Evolutionary conservation across 1,140 invertebrate genomes (phyloP), one percentile per base, ranked within the genome.

Genomic region (Aradophagus sp.): DNA sequence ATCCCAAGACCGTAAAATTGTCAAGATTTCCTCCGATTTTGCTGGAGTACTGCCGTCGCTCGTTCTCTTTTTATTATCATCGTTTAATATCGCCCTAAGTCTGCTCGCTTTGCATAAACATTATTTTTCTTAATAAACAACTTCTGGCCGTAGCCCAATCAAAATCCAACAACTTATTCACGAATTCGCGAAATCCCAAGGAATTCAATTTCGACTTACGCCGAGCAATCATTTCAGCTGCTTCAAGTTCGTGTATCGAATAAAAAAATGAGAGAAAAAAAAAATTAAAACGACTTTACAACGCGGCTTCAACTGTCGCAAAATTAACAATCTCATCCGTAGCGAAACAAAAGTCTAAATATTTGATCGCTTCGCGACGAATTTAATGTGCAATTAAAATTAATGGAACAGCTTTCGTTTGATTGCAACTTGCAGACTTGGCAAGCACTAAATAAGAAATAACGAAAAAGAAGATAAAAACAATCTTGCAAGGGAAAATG

Each of bases 311-410:
- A 39, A 23, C 32, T 35, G 48, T 45, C 48, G 27, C 11, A 14
- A 16, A 41, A 65, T 65, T 53, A 65, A 39, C 39, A 23, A 17
- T 23, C 31, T 39, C n/a, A n/a, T n/a, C n/a, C n/a, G n/a, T n/a
- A n/a, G n/a, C n/a, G n/a, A n/a, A n/a, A 66, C 52, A 42, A 66
- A 56, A 50, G 42, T 56, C 12, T 65, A 42, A 66, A 56, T 56
- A 56, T 66, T 66, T 56, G 42, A 56, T 56, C 17, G 26, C n/a
- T 1, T 19, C 11, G 7, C 35, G 41, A 13, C 23, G 36, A 12
- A 44, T 36, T 66, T 56, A 56, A 50, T 35, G 35, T 7, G 50
- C 52, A 66, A 66, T 66, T 56, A 56, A 50, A 66, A 66, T 66
- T 66, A 50, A 56, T 58, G 36, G 17, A 50, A 66, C 14, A 14